Base-by-base conservation (phyloP, 2,797 vertebrate species). In the Hydrocynus forskahlii region DNA sequence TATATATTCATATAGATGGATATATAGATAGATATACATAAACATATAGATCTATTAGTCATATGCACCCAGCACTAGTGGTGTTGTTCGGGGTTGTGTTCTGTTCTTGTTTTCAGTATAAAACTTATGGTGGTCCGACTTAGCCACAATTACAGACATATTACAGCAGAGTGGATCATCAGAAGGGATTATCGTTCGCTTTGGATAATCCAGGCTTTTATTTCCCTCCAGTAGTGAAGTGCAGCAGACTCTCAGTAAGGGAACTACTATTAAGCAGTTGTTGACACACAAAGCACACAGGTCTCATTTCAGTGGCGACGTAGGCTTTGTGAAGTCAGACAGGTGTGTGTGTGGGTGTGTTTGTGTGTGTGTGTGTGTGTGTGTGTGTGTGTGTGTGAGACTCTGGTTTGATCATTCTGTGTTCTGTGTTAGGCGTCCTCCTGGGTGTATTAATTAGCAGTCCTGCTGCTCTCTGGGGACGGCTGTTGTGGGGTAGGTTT, bases 391-490 rank as follows among this genome's bases (percentile, higher is more conserved):
- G 62, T 77, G 35, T 16, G 60, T 73, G 70, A 72, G 76, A 57
- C 54, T 76, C 13, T 45, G 50, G 70, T 76, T 63, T 29, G 7
- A 57, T 54, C 55, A 40, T 73, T 48, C 71, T 19, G 57, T 43
- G 68, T 45, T 54, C 21, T 64, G 5, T 71, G 43, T 19, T 43
- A 29, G 68, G 4, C 57, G 14, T 52, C 50, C 54, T 25, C 62
- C 73, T 79, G 76, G 70, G 80, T 75, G 71, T 79, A 74, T 77
- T 85, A 80, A 81, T 76, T 81, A 81, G 55, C 59, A 48, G 43
- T 5, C 76, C 74, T 45, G 8, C 63, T 74, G 71, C 21, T 70
- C 75, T 23, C 68, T 2, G 68, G 29, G 68, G 83, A 71, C 67
- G 35, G 40, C 13, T 68, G 38, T 64, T 45, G 63, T 68, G 12